Evolutionary conservation across 2,797 vertebrate species (phyloP).

Genomic region (Gobio occitaniae): DNA sequence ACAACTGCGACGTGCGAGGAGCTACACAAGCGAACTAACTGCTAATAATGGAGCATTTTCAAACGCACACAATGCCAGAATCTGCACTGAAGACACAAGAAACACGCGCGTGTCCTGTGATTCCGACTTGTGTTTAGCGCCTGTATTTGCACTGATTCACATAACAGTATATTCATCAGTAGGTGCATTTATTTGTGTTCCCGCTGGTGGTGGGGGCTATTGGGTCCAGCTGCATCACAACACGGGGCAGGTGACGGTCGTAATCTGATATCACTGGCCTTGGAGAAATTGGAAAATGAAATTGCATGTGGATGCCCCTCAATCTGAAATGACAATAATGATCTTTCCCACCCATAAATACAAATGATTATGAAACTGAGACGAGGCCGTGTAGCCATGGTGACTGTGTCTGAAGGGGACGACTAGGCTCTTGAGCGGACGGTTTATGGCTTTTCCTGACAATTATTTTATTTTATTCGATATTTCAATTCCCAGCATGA

Average conservation of each 20-base stretch:
- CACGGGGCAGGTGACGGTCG: slow-evolving; percentile 26
- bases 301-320: slow-evolving; percentile 47
- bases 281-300: slow-evolving; percentile 49
- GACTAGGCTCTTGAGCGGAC: slow-evolving; percentile 31
- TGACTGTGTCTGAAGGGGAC: slow-evolving; percentile 46
- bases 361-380: slow-evolving; percentile 53
- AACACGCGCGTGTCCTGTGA: background rate
- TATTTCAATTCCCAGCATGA: slow-evolving; percentile 52
- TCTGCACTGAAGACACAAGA: background rate
- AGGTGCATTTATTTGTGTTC: slow-evolving; percentile 16
- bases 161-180: slow-evolving; percentile 37
- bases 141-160: background rate
- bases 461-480: slow-evolving; percentile 59
- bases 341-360: slow-evolving; percentile 49
- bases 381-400: slow-evolving; percentile 49
- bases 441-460: slow-evolving; percentile 53
- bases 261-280: slow-evolving; percentile 38
- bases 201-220: slow-evolving; percentile 8
- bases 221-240: slow-evolving; percentile 40
- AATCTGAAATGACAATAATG: slow-evolving; percentile 53
- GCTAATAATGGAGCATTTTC: background rate
- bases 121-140: background rate
- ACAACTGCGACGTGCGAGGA: background rate
- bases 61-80: background rate
- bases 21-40: background rate